Evolutionary conservation across 2,797 vertebrate species (phyloP).

Genomic region (Acridotheres tristis): DNA sequence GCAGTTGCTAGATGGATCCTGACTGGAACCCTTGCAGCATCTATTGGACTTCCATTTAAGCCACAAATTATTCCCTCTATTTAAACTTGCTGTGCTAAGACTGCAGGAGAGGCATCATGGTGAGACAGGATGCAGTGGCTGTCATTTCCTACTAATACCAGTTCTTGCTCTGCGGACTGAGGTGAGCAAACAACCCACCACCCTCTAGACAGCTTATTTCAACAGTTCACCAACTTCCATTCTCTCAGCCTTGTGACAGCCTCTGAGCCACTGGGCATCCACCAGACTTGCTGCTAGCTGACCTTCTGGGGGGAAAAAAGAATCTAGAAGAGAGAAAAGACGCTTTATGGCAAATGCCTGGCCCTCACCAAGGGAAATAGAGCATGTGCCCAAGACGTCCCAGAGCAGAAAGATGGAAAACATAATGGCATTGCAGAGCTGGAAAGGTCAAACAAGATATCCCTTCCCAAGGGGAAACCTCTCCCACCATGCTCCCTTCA

Average conservation of each 20-base stretch:
- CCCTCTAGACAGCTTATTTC: neutral
- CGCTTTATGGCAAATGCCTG: neutral
- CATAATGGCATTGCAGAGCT: neutral
- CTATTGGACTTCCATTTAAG: neutral
- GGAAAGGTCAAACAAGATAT: neutral
- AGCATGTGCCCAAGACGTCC: neutral
- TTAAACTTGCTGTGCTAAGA: neutral
- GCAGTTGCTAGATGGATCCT: neutral
- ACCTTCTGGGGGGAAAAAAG: neutral
- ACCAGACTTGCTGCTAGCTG: neutral
- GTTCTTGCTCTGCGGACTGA: neutral
- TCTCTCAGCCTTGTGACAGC: neutral
- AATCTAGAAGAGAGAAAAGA: neutral
- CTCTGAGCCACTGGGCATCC: rapidly evolving
- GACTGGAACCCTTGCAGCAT: neutral
- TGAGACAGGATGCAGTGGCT: neutral
- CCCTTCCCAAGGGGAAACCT: neutral
- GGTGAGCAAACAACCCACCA: neutral
- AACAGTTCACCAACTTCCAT: neutral
- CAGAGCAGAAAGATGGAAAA: neutral
- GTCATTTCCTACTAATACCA: neutral
- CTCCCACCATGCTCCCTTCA: rapidly evolving
- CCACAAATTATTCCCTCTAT: neutral
- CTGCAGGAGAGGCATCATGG: neutral
- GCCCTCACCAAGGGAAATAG: neutral